phyloP scores from a whole-genome alignment of 1,140 invertebrate species.

The Drosophila tropicalis region DNA sequence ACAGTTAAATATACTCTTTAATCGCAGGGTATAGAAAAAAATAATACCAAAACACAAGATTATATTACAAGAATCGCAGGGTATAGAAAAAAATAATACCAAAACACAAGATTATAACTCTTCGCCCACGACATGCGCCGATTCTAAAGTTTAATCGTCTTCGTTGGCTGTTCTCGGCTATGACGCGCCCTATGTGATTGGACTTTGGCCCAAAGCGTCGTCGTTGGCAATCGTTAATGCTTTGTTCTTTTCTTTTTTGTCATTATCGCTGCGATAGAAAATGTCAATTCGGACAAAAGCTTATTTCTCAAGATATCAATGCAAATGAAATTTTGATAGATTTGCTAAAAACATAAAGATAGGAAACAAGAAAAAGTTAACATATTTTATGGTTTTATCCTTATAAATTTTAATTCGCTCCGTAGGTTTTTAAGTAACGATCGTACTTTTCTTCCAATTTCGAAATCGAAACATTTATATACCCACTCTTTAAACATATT shows the following conservation, averaged over 20 bases:
- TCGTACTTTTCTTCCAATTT: no score
- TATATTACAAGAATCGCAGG: neutral
- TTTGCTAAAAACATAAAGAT: no score
- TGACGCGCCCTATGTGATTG: conserved; percentile 19
- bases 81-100: neutral
- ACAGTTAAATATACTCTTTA: neutral
- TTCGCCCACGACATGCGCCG: conserved; percentile 22
- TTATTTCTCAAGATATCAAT: neutral
- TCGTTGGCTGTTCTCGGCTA: conserved; percentile 15
- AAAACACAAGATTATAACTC: conserved; percentile 7
- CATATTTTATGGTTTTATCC: neutral
- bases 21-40: neutral
- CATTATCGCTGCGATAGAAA: neutral
- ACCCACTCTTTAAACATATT: no score
- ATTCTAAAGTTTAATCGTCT: conserved; percentile 12
- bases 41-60: neutral
- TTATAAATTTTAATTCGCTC: neutral
- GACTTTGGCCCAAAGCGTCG: conserved; percentile 19
- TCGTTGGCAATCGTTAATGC: neutral
- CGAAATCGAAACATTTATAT: no score
- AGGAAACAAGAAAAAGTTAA: neutral
- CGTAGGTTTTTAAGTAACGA: neutral
- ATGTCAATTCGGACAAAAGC: neutral
- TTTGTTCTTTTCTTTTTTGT: neutral
- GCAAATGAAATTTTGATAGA: neutral